Evolutionary conservation across 2,888 invertebrate genomes (phyloP).

Genomic region (Lasioglossum villosulum): DNA sequence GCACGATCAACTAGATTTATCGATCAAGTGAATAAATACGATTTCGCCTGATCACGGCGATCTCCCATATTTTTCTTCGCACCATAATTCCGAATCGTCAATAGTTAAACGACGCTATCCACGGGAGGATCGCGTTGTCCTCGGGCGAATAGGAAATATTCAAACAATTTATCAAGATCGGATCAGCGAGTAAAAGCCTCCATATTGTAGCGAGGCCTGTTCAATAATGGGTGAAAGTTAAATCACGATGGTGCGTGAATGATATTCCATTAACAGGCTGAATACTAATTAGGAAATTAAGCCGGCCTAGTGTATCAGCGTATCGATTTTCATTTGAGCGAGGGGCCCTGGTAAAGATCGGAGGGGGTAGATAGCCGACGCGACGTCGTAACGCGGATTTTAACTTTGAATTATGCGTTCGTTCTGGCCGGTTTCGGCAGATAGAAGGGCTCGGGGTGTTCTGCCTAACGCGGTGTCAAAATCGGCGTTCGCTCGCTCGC

Average conservation of each 20-base stretch:
- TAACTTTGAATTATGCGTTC: conserved; percentile 21
- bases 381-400: conserved; percentile 4
- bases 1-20: neutral
- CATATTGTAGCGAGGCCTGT: neutral
- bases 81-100: neutral
- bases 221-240: neutral
- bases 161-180: conserved; percentile 4
- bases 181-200: neutral
- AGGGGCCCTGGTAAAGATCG: conserved; percentile 13
- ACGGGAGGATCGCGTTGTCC: neutral
- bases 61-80: neutral
- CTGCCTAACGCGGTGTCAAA: conserved; percentile 50
- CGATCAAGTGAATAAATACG: neutral
- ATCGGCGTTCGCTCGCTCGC: conserved; percentile 49
- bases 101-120: neutral
- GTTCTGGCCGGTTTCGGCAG: conserved; percentile 10
- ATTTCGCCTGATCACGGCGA: neutral
- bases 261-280: conserved; percentile 40
- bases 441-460: neutral
- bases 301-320: neutral
- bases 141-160: neutral
- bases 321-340: neutral
- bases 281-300: conserved; percentile 37
- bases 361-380: neutral
- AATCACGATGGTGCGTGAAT: conserved; percentile 12